phyloP scores from a whole-genome alignment of 53 echinoderm and acorn worm species.

The Zoroaster sp. region DNA sequence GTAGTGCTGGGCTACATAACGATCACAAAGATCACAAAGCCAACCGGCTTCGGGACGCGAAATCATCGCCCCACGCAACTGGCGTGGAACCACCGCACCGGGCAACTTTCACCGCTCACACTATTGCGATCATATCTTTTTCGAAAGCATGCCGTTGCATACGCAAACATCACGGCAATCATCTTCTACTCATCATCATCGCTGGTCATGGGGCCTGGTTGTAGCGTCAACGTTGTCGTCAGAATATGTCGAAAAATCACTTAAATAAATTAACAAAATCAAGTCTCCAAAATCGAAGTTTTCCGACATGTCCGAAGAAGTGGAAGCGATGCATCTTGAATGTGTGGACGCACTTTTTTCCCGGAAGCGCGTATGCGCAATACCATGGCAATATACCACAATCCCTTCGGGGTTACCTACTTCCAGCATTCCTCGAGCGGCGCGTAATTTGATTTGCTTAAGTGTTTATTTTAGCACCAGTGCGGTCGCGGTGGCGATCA shows the following conservation, averaged over 20 bases:
- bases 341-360: too few relatives aligned
- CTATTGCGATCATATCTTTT: too few relatives aligned
- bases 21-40: too few relatives aligned
- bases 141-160: background rate
- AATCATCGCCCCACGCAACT: background rate
- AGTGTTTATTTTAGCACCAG: background rate
- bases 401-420: background rate
- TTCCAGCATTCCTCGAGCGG: constrained; percentile 2
- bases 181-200: background rate
- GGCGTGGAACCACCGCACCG: background rate
- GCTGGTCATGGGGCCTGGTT: background rate
- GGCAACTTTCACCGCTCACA: too few relatives aligned
- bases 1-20: too few relatives aligned
- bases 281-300: background rate
- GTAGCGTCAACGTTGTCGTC: background rate
- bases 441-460: background rate
- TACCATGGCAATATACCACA: background rate
- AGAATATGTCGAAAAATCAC: background rate
- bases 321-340: background rate
- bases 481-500: constrained; percentile 10
- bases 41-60: too few relatives aligned
- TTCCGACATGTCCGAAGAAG: background rate
- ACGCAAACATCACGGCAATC: background rate
- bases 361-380: background rate
- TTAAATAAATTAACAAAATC: constrained; percentile 3